Conservation (phyloP, 2,888 invertebrate genomes). For the Rhagonycha lutea region DNA sequence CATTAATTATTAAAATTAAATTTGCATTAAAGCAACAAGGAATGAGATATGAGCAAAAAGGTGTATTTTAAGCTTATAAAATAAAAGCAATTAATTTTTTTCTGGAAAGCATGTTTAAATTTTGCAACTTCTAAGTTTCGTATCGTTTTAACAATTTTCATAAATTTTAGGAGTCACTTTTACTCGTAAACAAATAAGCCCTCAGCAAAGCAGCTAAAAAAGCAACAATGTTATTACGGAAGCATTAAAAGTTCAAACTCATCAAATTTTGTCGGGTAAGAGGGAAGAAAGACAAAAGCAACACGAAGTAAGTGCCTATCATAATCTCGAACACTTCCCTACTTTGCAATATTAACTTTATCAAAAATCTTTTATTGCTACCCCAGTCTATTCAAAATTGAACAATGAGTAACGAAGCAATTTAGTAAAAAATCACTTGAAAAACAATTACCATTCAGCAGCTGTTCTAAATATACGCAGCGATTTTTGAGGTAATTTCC, state of each 20-base stretch:
- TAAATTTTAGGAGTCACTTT: not conserved
- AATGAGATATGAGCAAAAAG: not conserved
- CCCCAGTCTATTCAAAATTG: not conserved
- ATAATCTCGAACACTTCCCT: not conserved
- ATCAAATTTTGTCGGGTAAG: not conserved
- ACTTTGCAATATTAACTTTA: not conserved
- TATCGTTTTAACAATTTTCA: not conserved
- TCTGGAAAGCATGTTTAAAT: not conserved
- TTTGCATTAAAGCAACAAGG: too few relatives aligned
- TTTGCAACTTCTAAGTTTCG: not conserved
- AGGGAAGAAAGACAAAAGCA: not conserved
- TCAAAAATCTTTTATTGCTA: not conserved
- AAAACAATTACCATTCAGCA: slow-evolving; percentile 55
- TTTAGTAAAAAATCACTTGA: not conserved
- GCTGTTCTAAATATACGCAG: slow-evolving; percentile 62
- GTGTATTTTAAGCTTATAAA: not conserved
- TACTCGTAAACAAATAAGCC: not conserved
- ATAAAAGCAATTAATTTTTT: not conserved
- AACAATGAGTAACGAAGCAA: not conserved
- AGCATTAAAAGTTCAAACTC: not conserved
- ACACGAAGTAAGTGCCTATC: not conserved
- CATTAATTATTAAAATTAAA: not conserved
- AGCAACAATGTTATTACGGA: not conserved
- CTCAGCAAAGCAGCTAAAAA: not conserved
- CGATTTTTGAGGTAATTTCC: slow-evolving; percentile 58